Evolutionary conservation across 2,888 invertebrate species (phyloP), one percentile per base, ranked within the genome.

Genomic region (Polyommatus icarus): DNA sequence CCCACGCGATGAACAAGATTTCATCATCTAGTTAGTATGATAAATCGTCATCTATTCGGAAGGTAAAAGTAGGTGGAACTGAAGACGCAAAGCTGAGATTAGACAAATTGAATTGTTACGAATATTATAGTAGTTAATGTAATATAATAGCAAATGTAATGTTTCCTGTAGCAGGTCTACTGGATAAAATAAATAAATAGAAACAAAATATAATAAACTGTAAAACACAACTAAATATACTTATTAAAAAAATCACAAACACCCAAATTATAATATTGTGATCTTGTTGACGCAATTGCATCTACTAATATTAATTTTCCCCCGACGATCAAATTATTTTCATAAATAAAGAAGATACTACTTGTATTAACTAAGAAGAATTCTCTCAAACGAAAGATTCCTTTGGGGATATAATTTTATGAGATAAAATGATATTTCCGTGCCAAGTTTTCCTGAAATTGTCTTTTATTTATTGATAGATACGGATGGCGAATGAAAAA

Each of bases 401-500:
- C 75, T 54, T 24, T 46, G 75, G 75, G 75, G 24, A 75, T 50
- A 50, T 75, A 50, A 29, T 75, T 50, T 50, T 75, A 75, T 75
- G 50, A 18, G 24, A 75, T 75, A 75, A 75, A 75, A 50, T 75
- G 46, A 54, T 75, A 75, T 75, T 75, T 75, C 75, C 75, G 50
- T 75, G 75, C 75, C 75, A 75, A 75, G 75, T 75, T 75, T 75
- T 75, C 46, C 54, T 50, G 54, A 75, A 18, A 54, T n/a, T 29
- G 29, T 75, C 50, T 75, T 75, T 75, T 75, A 75, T 54, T 75
- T 75, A 75, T 54, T 54, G 73, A 46, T 73, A 46, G 72, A 72
- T 72, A 72, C 18, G 36, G 40, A 10, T n/a, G n/a, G 72, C n/a
- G 40, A 40, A 67, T 67, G 15, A 73, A 46, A 46, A n/a, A 54